Conservation (phyloP, 1,140 invertebrate genomes). For the Drosophila gunungcola region DNA sequence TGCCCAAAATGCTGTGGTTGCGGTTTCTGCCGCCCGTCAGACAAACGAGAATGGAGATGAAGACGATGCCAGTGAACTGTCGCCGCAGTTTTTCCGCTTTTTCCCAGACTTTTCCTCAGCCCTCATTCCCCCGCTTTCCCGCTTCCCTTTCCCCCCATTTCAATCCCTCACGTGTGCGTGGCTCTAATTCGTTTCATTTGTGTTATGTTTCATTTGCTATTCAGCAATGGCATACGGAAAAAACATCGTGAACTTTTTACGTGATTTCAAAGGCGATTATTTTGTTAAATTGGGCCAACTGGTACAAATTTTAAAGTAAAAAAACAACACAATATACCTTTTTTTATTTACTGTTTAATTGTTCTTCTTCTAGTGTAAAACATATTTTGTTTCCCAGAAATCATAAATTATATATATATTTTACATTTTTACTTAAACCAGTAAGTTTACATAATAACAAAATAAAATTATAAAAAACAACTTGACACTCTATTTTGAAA, state of each 20-base stretch:
- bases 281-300: too few relatives aligned
- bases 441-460: too few relatives aligned
- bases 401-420: neutral
- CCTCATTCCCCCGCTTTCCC: neutral
- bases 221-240: conserved; percentile 1
- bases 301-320: too few relatives aligned
- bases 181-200: conserved; percentile 33
- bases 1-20: conserved; percentile 64
- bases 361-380: too few relatives aligned
- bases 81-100: conserved; percentile 3
- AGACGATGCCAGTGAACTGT: conserved; percentile 31
- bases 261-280: neutral
- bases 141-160: neutral
- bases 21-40: conserved; percentile 23
- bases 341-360: too few relatives aligned
- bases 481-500: too few relatives aligned
- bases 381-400: too few relatives aligned
- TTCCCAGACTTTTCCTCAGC: neutral
- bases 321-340: too few relatives aligned
- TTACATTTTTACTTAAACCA: too few relatives aligned
- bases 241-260: too few relatives aligned
- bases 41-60: conserved; percentile 35
- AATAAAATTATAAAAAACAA: too few relatives aligned
- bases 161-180: neutral
- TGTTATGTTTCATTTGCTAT: conserved; percentile 3